Evolutionary conservation across 64 coral and sea anemone species (phyloP), one percentile per base, ranked within the genome.

Genomic region (Catalaphyllia jardinei): DNA sequence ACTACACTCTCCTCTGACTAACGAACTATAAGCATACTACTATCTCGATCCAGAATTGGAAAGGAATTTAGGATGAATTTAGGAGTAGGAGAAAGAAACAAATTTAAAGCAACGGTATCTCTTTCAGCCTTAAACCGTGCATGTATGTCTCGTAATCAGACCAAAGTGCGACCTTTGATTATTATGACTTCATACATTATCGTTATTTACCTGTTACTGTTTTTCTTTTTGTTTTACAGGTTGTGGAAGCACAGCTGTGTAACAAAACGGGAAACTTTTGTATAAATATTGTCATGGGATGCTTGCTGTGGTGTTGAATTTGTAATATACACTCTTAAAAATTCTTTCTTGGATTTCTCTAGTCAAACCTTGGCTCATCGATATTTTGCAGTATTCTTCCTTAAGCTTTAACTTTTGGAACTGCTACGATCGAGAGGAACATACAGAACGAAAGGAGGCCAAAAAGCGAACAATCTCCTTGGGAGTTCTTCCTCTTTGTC

Each of bases 241-340:
- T 49, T 69, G 60, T 71, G 81, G 81, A 71, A 85, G 81, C 60
- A 85, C 81, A 11, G 81, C 81, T 71, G 81, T 85, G 62, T 85
- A 71, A 71, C 60, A 51, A 42, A 83, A 50, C 51, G 35, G 81
- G 81, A 24, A 16, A 46, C 33, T 24, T 85, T 71, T 85, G 52
- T 28, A 69, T 63, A 69, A 85, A 67, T 69, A 71, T 85, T 85
- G 63, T 35, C 30, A 35, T 71, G 81, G 81, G 62, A 67, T 69
- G 22, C 63, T 85, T 85, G 62, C 62, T 71, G 22, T 85, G 81
- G 81, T 71, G 81, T 71, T 85, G 35, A 85, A 85, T 42, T 85
- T 85, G 81, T 85, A 85, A 27, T 69, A 85, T 85, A 85, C 63
- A 7, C 63, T 85, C 81, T 85, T 51, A 30, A 46, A 35, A 46